Percentiles rank a stretch among this genome's conserved stretches.
Conservation (phyloP, 2,797 vertebrate species). For the Prionace glauca region DNA sequence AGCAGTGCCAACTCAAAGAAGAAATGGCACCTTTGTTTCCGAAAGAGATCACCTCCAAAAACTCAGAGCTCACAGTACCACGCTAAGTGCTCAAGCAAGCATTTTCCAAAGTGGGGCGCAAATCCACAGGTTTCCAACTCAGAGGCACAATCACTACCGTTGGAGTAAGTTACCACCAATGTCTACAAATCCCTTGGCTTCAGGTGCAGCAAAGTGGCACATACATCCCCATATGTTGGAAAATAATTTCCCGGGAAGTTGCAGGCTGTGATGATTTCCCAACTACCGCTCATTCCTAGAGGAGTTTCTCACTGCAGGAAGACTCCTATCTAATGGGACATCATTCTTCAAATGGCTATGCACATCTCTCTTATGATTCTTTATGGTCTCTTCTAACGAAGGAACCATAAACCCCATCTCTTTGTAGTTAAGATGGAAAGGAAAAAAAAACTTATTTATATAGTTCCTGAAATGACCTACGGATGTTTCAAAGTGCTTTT, state of each 20-base stretch:
- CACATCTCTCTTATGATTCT: background rate
- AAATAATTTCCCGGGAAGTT: background rate
- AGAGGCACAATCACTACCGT: background rate
- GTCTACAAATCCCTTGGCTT: background rate
- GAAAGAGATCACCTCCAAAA: background rate
- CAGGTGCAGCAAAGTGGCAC: background rate
- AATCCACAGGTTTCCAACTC: background rate
- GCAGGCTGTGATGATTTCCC: background rate
- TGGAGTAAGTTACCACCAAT: background rate
- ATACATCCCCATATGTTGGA: background rate
- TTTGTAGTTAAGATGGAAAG: background rate
- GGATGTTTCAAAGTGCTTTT: background rate
- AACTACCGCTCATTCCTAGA: rapidly evolving
- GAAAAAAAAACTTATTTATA: background rate
- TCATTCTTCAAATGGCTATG: background rate
- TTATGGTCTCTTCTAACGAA: too few species aligned
- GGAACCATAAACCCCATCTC: background rate
- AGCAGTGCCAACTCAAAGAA: background rate
- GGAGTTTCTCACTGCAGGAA: background rate
- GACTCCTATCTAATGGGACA: background rate
- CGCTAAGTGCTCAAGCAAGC: background rate
- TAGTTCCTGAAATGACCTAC: background rate
- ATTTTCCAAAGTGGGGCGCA: too few species aligned
- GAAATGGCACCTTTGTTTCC: background rate
- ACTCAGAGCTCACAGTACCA: background rate